Conservation (phyloP, 92 coral and sea anemone genomes). For the Porites rus region DNA sequence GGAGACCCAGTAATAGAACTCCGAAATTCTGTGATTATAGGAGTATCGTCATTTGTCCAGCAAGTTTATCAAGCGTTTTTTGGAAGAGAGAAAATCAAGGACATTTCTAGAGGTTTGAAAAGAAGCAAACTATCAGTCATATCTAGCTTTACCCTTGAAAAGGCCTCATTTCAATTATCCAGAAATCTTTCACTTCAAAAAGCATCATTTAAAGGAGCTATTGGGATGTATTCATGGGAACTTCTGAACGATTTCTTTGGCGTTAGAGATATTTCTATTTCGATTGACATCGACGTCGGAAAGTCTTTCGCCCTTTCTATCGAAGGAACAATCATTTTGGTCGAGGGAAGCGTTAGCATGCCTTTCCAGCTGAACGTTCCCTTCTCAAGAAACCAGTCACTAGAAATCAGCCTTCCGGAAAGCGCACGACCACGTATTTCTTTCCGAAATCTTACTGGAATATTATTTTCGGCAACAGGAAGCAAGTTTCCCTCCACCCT, state of each 20-base stretch:
- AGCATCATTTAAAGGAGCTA: neutral
- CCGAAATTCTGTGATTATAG: neutral
- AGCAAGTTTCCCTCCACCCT: conserved; percentile 43
- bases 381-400: conserved; percentile 9
- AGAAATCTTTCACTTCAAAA: conserved; percentile 34
- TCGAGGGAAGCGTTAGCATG: conserved; percentile 33
- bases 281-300: conserved; percentile 23
- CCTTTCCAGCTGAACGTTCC: conserved; percentile 69
- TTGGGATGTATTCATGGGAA: conserved; percentile 66
- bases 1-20: conserved; percentile 37
- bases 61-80: conserved; percentile 34
- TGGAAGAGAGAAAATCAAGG: conserved; percentile 19
- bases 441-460: conserved; percentile 42
- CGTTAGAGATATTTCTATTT: conserved; percentile 37
- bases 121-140: conserved; percentile 46
- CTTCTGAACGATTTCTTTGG: conserved; percentile 58
- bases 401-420: conserved; percentile 33
- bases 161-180: conserved; percentile 36
- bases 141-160: conserved; percentile 27
- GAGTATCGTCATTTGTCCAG: conserved; percentile 28
- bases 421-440: neutral
- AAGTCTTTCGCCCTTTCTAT: conserved; percentile 24
- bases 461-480: conserved; percentile 28
- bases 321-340: conserved; percentile 51
- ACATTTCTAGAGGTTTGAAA: conserved; percentile 5